These are phyloP conservation scores for Buathra laborator DNA, from an alignment of 2,888 invertebrate genomes.

Conservation along the genomic window DNA sequence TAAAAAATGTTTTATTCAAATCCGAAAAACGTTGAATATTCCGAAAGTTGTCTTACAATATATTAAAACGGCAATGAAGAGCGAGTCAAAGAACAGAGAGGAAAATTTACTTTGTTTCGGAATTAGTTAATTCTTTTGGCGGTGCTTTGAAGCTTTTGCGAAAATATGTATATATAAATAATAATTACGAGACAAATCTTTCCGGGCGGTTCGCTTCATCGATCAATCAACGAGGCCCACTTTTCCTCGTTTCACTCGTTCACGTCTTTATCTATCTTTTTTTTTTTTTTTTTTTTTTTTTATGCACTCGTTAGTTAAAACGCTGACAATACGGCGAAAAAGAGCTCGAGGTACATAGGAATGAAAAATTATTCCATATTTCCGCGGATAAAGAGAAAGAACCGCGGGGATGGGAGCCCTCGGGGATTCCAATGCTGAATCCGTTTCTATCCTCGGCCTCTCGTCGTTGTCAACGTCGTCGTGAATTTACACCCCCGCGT, in stretches of 20 bases:
- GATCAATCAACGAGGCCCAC: slow-evolving; percentile 56
- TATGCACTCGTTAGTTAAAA: slow-evolving; percentile 37
- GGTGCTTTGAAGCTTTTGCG: not conserved
- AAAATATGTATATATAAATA: slow-evolving; percentile 7
- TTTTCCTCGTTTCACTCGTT: slow-evolving; percentile 26
- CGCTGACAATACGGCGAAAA: slow-evolving; percentile 59
- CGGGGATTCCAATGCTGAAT: slow-evolving; percentile 39
- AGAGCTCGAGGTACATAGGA: not conserved
- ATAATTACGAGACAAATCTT: slow-evolving; percentile 39
- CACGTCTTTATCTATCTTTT: slow-evolving; percentile 6
- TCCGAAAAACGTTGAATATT: not conserved
- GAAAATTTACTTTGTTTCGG: not conserved
- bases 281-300: not conserved
- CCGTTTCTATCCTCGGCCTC: slow-evolving; percentile 30
- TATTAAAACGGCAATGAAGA: not conserved
- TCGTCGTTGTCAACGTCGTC: slow-evolving; percentile 49
- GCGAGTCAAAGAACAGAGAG: not conserved
- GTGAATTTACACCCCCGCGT: slow-evolving; percentile 34
- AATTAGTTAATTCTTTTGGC: slow-evolving; percentile 52
- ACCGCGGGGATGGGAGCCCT: not conserved
- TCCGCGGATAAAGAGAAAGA: slow-evolving; percentile 17
- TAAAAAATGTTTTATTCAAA: not conserved
- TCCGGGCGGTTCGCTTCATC: slow-evolving; percentile 50
- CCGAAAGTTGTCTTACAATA: not conserved
- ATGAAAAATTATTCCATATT: slow-evolving; percentile 56